Evolutionary conservation across 2,113 vertebrate species (phyloP).

Genomic region (Sinosuthora webbiana): DNA sequence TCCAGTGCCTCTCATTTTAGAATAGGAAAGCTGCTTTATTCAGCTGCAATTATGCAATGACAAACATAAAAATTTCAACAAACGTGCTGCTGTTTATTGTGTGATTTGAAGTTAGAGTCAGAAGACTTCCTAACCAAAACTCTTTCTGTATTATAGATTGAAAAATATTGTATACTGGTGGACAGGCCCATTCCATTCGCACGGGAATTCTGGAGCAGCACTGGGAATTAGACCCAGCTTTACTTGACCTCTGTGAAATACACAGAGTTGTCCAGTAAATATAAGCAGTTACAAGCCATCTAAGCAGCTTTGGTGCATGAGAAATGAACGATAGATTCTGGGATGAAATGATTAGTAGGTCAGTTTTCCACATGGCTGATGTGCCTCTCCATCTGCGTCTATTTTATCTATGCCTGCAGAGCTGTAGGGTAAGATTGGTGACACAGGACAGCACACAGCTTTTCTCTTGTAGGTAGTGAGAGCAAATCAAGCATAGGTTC

Average conservation of each 20-base stretch:
- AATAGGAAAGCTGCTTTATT: constrained; percentile 36
- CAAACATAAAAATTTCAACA: not conserved
- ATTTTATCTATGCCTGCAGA: not conserved
- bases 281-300: not conserved
- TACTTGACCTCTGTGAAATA: not conserved
- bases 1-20: not conserved
- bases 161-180: not conserved
- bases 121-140: not conserved
- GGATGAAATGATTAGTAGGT: constrained; percentile 40
- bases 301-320: constrained; percentile 46
- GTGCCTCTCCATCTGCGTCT: not conserved
- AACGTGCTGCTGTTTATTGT: not conserved
- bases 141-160: not conserved
- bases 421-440: not conserved
- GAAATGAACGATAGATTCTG: not conserved
- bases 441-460: not conserved
- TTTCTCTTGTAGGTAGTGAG: not conserved
- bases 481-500: not conserved
- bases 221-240: not conserved
- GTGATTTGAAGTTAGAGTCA: not conserved
- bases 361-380: constrained; percentile 32
- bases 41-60: not conserved
- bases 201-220: not conserved
- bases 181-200: not conserved
- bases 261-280: not conserved